Conservation (phyloP, 2,113 vertebrate genomes). For the Anguilla japonica region DNA sequence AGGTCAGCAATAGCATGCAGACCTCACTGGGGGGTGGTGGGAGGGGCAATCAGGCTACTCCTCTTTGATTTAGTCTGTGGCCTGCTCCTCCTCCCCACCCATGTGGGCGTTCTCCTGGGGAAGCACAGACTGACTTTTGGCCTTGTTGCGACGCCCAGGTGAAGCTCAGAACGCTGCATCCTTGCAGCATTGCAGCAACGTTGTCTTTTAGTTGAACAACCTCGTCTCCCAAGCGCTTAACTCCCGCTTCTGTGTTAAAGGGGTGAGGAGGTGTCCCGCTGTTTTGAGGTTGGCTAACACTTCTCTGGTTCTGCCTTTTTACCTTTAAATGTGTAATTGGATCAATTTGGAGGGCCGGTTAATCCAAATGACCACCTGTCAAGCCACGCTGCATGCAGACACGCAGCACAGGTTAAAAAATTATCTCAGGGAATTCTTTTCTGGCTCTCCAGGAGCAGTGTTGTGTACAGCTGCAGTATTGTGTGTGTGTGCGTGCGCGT, state of each 20-base stretch:
- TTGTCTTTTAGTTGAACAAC: neutral
- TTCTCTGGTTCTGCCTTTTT: neutral
- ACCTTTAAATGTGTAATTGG: slow-evolving; percentile 69
- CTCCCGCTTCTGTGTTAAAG: neutral
- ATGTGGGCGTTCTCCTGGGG: neutral
- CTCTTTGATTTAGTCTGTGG: neutral
- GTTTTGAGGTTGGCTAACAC: neutral
- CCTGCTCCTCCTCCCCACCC: neutral
- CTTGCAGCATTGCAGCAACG: neutral
- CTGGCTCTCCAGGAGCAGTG: slow-evolving; percentile 13
- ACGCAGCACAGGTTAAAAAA: slow-evolving; percentile 51
- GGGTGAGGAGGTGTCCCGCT: neutral
- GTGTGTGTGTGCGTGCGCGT: neutral
- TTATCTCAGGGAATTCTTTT: neutral
- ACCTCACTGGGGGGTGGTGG: neutral
- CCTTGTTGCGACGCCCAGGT: neutral
- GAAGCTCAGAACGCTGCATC: neutral
- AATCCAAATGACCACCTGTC: slow-evolving; percentile 68
- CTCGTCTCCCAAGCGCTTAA: neutral
- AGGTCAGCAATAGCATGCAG: slow-evolving; percentile 49
- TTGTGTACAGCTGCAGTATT: neutral
- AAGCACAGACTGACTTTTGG: neutral
- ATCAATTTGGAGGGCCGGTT: slow-evolving; percentile 57
- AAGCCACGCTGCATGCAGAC: slow-evolving; percentile 32
- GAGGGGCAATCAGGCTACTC: neutral